Evolutionary conservation across 1,140 invertebrate species (phyloP).

Genomic region (Ganaspis sp.): DNA sequence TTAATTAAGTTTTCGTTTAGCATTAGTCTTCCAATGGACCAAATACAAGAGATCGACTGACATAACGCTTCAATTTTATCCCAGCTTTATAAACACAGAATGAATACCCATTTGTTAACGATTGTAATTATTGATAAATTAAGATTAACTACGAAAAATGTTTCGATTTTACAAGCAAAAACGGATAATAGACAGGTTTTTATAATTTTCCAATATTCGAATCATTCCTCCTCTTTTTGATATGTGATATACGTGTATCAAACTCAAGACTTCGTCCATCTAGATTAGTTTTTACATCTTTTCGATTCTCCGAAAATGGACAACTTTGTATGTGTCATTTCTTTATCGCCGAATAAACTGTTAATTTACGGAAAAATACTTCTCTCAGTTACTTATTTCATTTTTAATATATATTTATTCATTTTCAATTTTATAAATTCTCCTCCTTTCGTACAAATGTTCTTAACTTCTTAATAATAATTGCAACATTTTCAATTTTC

Average conservation of each 20-base stretch:
- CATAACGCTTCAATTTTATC: neutral
- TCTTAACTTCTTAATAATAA: no score
- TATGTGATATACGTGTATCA: slow-evolving; percentile 3
- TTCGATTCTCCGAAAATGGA: neutral
- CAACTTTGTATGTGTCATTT: slow-evolving; percentile 21
- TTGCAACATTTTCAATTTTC: neutral
- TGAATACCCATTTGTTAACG: neutral
- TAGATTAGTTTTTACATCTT: neutral
- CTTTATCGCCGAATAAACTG: slow-evolving; percentile 23
- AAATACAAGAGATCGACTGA: slow-evolving; percentile 34
- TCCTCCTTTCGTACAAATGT: no score
- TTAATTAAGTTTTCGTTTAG: slow-evolving; percentile 19
- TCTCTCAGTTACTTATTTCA: no score
- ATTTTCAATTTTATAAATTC: neutral
- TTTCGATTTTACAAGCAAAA: neutral
- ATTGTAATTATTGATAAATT: neutral
- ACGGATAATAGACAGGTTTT: neutral
- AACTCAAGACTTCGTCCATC: neutral
- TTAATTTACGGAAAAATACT: neutral
- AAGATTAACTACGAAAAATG: neutral
- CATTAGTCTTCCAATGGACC: slow-evolving; percentile 50
- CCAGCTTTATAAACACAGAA: neutral
- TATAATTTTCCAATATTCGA: neutral
- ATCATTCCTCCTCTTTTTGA: neutral
- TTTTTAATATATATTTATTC: neutral